Percentiles rank a stretch among this genome's conserved stretches.
Conservation (phyloP, 1,140 invertebrate species). For the Drosophila baimaii region DNA sequence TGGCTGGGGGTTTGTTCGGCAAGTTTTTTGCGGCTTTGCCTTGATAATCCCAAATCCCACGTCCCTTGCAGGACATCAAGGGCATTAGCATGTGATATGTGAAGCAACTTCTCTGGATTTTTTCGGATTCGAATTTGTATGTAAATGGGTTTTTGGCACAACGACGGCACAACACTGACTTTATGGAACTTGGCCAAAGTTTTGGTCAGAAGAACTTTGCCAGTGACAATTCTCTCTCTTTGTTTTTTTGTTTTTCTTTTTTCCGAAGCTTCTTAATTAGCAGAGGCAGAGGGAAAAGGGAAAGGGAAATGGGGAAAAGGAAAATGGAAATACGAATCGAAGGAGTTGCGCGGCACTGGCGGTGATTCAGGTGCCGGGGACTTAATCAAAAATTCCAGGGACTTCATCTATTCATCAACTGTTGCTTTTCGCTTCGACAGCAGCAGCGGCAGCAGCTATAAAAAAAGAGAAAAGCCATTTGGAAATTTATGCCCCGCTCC, state of each 20-base stretch:
- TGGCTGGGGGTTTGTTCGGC: conserved; percentile 29
- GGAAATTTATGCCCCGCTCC: conserved; percentile 26
- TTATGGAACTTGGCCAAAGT: conserved; percentile 27
- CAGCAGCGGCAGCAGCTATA: conserved; percentile 26
- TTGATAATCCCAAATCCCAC: conserved; percentile 51
- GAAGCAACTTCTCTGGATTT: conserved; percentile 29
- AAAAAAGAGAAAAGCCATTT: conserved; percentile 39
- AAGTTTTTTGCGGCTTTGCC: conserved; percentile 56
- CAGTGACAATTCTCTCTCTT: background rate
- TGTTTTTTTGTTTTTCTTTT: no score
- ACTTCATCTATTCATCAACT: conserved; percentile 35
- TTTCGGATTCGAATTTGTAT: conserved; percentile 30
- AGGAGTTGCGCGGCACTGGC: conserved; percentile 10
- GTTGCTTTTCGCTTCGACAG: conserved; percentile 33
- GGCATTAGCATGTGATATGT: conserved; percentile 53
- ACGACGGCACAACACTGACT: background rate
- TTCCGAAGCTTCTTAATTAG: conserved; percentile 25
- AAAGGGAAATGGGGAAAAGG: background rate
- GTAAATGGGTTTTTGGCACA: conserved; percentile 26
- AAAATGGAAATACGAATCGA: background rate
- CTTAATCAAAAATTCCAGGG: conserved; percentile 30
- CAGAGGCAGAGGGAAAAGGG: background rate
- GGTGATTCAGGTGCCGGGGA: conserved; percentile 20
- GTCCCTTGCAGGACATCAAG: conserved; percentile 37
- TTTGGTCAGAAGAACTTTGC: background rate